Base-by-base conservation (phyloP, 1,140 invertebrate species). In the Drosophila pandora region DNA sequence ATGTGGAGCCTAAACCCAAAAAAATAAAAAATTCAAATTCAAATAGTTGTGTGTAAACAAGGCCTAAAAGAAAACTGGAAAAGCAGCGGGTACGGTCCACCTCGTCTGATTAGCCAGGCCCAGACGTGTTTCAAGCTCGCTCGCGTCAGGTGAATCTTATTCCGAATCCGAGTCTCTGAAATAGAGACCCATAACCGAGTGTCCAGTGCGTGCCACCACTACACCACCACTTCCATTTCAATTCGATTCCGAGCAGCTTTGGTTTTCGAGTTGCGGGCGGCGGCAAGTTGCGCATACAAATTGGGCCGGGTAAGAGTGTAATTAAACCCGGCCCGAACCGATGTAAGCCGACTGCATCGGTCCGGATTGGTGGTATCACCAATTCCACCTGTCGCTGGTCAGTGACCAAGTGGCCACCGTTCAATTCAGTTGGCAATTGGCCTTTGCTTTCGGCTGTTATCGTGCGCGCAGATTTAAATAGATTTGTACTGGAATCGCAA, bases 81-180 rank as follows among this genome's bases (percentile, higher is more conserved):
- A 74, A 74, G 22, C 50, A 21, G 22, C n/a, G 57, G 43, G 43
- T 60, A 34, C 21, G 13, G 63, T 37, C 48, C 30, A 62, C 41
- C 32, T 56, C 17, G 22, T 13, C 37, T 34, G 39, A 52, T 57
- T 57, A 74, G 48, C 58, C 47, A 32, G 37, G 30, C 28, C 37
- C 67, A 88, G 75, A 87, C 82, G 78, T 76, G 82, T 76, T 82
- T 82, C 25, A 48, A 76, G n/a, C 57, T 67, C 74, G 69, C 61
- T 48, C 47, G 59, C 64, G 56, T 13, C 62, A 68, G 65, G 74
- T 82, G 58, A 76, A 82, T 77, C 68, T 52, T 52, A 61, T 61
- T 39, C 22, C 9, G 30, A 63, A 53, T 62, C 37, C 9, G 7
- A 68, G 39, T 25, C 47, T 47, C 21, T 12, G 34, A 39, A 63